phyloP scores from a whole-genome alignment of 2,888 invertebrate species.

The Rhagonycha lutea region DNA sequence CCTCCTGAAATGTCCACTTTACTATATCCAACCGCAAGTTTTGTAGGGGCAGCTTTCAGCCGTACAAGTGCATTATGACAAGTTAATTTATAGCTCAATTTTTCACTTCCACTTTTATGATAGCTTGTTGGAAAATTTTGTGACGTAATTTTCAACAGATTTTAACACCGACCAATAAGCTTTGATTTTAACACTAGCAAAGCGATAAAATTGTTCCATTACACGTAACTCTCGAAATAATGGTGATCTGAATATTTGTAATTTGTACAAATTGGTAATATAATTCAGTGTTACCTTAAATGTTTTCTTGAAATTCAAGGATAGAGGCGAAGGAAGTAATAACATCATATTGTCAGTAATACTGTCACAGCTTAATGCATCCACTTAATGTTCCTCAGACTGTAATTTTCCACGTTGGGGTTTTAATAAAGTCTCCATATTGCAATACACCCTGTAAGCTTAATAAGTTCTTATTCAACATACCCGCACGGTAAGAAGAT shows the following conservation, averaged over 20 bases:
- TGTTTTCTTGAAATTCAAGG: neutral
- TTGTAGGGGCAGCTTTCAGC: conserved; percentile 17
- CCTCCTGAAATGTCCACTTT: conserved; percentile 16
- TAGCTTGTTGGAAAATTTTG: conserved; percentile 13
- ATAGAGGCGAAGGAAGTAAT: neutral
- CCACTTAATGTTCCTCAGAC: neutral
- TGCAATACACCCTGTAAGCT: neutral
- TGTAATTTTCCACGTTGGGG: neutral
- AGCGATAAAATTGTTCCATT: no score
- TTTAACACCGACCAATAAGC: neutral
- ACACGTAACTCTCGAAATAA: no score
- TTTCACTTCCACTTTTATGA: conserved; percentile 15
- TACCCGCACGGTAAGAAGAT: neutral
- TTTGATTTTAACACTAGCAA: neutral
- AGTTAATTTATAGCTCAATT: conserved; percentile 22
- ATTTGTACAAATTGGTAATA: neutral
- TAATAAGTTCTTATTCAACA: neutral
- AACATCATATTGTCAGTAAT: neutral
- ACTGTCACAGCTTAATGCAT: neutral
- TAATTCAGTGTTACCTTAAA: neutral
- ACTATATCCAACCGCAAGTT: conserved; percentile 11
- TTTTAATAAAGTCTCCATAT: neutral
- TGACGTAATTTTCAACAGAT: conserved; percentile 10
- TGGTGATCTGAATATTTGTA: neutral
- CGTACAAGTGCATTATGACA: conserved; percentile 18